phyloP scores from a whole-genome alignment of 1,140 invertebrate species.

The Rhizoglyphus robini region DNA sequence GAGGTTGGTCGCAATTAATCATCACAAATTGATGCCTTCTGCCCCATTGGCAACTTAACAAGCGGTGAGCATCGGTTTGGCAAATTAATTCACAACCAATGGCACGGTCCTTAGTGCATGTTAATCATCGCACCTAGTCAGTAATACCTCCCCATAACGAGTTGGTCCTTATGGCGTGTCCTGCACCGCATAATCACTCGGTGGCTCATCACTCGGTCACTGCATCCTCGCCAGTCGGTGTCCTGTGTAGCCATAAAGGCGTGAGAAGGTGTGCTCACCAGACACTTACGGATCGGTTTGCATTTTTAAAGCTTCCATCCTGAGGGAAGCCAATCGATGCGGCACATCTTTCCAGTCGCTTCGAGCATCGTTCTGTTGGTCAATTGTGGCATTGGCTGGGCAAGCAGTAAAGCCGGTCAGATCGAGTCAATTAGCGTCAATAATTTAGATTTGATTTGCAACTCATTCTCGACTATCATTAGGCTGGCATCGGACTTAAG shows the following conservation, averaged over 20 bases:
- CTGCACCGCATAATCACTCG: too few relatives aligned
- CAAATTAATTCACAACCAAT: conserved; percentile 4
- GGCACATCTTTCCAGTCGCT: background rate
- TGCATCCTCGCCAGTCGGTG: too few relatives aligned
- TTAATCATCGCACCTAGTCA: background rate
- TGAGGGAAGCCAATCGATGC: conserved; percentile 5
- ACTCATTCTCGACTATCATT: conserved; percentile 5
- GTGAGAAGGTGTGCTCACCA: conserved; percentile 10
- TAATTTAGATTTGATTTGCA: conserved; percentile 12
- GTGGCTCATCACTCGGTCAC: too few relatives aligned
- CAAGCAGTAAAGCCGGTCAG: background rate
- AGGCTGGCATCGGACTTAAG: background rate
- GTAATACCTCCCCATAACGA: too few relatives aligned
- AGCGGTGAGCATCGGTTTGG: background rate
- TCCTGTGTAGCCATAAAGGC: background rate
- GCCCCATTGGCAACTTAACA: conserved; percentile 1
- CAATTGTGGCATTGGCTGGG: too few relatives aligned
- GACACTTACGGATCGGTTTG: background rate
- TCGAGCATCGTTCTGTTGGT: background rate
- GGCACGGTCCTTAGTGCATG: background rate
- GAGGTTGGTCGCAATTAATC: background rate
- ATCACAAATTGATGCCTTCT: background rate
- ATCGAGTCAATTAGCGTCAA: conserved; percentile 8
- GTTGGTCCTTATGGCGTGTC: too few relatives aligned
- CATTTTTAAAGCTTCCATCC: conserved; percentile 3